Conservation (phyloP, 2,113 vertebrate genomes). For the Falco punctatus region DNA sequence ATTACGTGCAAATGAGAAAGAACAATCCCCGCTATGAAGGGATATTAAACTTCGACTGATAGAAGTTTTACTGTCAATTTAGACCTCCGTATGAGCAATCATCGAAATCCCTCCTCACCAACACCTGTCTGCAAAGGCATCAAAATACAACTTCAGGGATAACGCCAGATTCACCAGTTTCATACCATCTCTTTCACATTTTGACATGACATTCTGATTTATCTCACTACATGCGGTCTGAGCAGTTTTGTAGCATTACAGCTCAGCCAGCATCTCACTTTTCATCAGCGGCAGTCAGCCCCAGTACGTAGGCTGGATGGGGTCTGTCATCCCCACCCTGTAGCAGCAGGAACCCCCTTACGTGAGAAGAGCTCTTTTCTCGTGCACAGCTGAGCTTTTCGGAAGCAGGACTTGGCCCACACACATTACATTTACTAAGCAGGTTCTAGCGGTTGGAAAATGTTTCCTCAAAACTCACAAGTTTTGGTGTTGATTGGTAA, state of each 20-base stretch:
- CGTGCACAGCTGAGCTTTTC: not conserved
- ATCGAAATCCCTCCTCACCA: not conserved
- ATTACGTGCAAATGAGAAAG: fast-evolving
- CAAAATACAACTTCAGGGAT: no score
- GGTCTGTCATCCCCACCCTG: not conserved
- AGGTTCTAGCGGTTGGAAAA: not conserved
- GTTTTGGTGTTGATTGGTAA: not conserved
- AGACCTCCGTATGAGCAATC: not conserved
- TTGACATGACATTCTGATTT: not conserved
- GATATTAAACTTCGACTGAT: not conserved
- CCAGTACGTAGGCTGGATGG: not conserved
- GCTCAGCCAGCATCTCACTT: not conserved
- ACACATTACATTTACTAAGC: not conserved
- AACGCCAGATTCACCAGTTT: not conserved
- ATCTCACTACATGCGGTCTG: not conserved
- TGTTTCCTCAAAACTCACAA: not conserved
- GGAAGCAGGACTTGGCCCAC: not conserved
- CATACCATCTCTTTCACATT: not conserved
- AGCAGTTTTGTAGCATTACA: no score
- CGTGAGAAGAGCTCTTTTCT: no score
- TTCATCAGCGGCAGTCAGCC: not conserved
- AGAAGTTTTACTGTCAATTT: not conserved
- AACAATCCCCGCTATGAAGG: not conserved
- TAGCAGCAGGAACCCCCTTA: not conserved
- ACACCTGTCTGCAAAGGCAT: not conserved